Conservation (phyloP, 2,113 vertebrate genomes). For the Origma solitaria region DNA sequence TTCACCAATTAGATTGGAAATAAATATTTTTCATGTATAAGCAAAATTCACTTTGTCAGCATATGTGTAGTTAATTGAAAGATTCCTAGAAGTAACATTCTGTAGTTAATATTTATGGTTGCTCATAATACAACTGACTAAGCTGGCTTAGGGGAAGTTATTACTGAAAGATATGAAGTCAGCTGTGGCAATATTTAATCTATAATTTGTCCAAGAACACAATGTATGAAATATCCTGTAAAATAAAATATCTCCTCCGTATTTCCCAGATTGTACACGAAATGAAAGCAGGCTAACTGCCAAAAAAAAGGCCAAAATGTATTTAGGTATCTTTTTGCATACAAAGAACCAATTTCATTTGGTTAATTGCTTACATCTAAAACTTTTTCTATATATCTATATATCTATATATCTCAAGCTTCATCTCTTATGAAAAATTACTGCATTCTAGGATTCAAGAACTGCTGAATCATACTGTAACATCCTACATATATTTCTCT, state of each 20-base stretch:
- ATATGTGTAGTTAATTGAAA: conserved; percentile 14
- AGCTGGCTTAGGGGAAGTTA: conserved; percentile 16
- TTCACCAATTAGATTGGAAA: conserved; percentile 69
- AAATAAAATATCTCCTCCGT: not conserved
- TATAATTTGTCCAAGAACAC: not conserved
- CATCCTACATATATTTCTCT: not conserved
- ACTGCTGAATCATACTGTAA: not conserved
- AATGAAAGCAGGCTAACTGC: not conserved
- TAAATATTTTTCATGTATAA: conserved; percentile 63
- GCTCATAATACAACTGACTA: not conserved
- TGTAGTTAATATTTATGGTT: conserved; percentile 64
- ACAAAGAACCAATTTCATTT: not conserved
- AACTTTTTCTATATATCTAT: not conserved
- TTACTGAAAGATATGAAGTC: conserved; percentile 21
- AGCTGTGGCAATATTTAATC: not conserved
- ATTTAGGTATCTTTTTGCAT: not conserved
- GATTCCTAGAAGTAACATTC: conserved; percentile 38
- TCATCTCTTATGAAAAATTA: not conserved
- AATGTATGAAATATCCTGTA: not conserved
- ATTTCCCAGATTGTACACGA: not conserved
- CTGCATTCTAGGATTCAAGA: not conserved
- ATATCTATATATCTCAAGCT: not conserved
- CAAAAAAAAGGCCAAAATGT: not conserved
- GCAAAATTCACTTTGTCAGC: conserved; percentile 40
- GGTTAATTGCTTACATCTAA: not conserved